Evolutionary conservation across 2,113 vertebrate species (phyloP).

Genomic region (Parus major): DNA sequence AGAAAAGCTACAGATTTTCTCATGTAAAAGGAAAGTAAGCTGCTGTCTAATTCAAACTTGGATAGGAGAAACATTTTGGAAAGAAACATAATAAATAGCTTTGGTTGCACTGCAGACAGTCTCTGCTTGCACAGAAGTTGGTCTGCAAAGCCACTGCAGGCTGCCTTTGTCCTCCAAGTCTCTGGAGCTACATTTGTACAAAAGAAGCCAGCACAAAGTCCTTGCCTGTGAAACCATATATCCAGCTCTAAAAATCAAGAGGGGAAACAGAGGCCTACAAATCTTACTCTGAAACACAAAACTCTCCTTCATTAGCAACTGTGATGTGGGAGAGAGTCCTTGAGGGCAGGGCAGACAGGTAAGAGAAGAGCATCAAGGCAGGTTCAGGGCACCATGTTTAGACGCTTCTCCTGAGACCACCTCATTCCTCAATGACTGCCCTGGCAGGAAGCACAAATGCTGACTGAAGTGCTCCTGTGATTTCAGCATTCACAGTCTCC

Average conservation of each 20-base stretch:
- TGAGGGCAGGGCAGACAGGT: background rate
- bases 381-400: background rate
- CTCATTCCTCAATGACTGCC: background rate
- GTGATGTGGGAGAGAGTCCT: background rate
- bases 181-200: background rate
- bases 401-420: fast-evolving
- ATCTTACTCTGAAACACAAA: background rate
- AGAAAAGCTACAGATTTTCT: background rate
- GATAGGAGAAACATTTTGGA: background rate
- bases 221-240: background rate
- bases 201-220: background rate
- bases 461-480: background rate
- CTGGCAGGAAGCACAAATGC: background rate
- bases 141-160: background rate
- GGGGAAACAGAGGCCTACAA: background rate
- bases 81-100: background rate
- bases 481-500: background rate
- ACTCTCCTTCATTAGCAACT: background rate
- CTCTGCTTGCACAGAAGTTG: background rate
- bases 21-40: background rate
- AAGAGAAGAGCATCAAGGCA: background rate
- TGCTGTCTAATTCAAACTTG: background rate
- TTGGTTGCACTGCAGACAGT: background rate
- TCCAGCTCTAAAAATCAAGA: background rate
- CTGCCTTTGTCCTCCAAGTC: background rate